Conservation (phyloP, 2,113 vertebrate genomes). For the Anhinga rufa region DNA sequence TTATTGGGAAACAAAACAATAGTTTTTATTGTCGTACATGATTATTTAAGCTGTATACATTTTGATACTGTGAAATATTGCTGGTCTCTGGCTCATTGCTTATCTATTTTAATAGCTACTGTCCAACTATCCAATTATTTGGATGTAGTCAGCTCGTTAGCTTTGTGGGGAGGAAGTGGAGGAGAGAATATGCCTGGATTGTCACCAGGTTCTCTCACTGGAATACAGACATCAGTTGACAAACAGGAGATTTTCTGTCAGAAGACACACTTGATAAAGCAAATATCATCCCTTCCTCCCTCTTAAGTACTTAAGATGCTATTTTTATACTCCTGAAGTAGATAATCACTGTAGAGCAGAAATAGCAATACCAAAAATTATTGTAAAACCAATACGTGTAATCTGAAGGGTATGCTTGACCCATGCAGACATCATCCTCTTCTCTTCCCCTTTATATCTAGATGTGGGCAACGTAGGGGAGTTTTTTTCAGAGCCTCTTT, state of each 20-base stretch:
- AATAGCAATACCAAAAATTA: slow-evolving; percentile 3
- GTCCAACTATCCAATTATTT: background rate
- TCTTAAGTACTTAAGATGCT: background rate
- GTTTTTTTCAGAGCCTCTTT: background rate
- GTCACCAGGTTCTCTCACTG: background rate
- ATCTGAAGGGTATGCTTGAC: background rate
- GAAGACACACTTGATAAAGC: background rate
- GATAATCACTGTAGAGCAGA: slow-evolving; percentile 17
- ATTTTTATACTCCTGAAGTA: slow-evolving; percentile 27
- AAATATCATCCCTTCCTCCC: background rate
- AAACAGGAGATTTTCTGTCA: background rate
- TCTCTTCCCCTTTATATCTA: background rate
- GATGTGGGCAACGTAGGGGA: background rate
- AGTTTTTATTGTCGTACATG: background rate
- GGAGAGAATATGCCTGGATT: background rate
- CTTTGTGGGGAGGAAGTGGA: background rate
- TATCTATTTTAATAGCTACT: background rate
- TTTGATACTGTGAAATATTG: background rate
- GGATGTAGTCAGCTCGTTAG: background rate
- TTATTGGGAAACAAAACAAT: background rate
- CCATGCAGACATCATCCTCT: background rate
- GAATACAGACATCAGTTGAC: background rate
- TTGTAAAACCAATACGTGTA: background rate
- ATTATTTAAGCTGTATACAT: background rate
- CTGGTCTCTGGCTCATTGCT: background rate